These are phyloP conservation scores for Himalopsyche kuldschensis DNA, from an alignment of 2,888 invertebrate species.

Conservation along the genomic window DNA sequence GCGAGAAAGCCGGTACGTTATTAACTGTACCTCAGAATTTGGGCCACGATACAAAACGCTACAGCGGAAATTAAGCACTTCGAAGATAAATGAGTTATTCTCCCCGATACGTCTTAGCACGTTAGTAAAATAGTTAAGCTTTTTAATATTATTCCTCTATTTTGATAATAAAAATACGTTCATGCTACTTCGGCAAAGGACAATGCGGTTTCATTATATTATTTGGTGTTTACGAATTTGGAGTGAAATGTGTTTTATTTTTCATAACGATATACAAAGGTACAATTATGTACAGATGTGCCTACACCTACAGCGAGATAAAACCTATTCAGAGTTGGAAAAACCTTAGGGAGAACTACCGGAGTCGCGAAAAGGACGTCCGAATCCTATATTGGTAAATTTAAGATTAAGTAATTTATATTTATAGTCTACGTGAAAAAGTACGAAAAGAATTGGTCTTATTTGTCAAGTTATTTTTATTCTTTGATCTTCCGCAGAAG, in stretches of 20 bases:
- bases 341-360: not conserved
- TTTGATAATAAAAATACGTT: slow-evolving; percentile 18
- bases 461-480: not conserved
- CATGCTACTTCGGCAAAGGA: slow-evolving; percentile 19
- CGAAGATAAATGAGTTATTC: not conserved
- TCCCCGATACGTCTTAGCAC: not conserved
- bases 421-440: slow-evolving; percentile 28
- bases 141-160: not conserved
- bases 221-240: slow-evolving; percentile 38
- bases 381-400: not conserved
- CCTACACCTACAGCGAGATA: slow-evolving; percentile 22
- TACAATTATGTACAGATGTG: slow-evolving; percentile 19
- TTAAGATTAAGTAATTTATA: not conserved
- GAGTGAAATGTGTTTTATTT: slow-evolving; percentile 31
- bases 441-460: slow-evolving; percentile 33
- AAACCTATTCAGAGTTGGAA: slow-evolving; percentile 5
- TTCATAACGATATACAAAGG: slow-evolving; percentile 16
- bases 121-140: slow-evolving; percentile 1
- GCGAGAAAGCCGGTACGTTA: not conserved
- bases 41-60: not conserved
- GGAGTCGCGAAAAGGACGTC: not conserved
- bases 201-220: slow-evolving; percentile 17
- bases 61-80: not conserved
- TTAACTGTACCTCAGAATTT: not conserved
- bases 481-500: not conserved